phyloP scores from a whole-genome alignment of 2,797 vertebrate genomes.

The Sebastes nivosus region DNA sequence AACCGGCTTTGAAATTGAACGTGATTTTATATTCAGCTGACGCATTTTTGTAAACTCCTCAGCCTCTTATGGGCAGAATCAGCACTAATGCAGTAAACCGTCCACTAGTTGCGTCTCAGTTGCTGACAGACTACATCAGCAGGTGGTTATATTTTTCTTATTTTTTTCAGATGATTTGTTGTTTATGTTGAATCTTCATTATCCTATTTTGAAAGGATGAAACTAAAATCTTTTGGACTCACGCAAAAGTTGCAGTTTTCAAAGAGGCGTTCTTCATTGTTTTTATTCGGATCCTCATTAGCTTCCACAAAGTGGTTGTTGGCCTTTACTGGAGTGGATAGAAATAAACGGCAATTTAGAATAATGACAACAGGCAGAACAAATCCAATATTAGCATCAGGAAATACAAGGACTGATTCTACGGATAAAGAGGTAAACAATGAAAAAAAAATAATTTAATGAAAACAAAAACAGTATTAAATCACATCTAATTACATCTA shows the following conservation, averaged over 20 bases:
- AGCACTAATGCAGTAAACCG: neutral
- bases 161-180: neutral
- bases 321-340: neutral
- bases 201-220: neutral
- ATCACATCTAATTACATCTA: neutral
- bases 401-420: neutral
- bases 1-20: conserved; percentile 3
- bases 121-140: neutral
- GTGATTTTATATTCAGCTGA: conserved; percentile 3
- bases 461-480: neutral
- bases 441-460: neutral
- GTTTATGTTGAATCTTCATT: neutral
- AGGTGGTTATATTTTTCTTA: neutral
- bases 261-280: neutral
- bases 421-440: neutral
- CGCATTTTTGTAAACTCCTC: neutral
- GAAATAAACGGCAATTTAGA: neutral
- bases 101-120: conserved; percentile 2
- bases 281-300: conserved; percentile 10
- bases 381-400: neutral
- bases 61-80: neutral
- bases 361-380: neutral
- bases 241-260: neutral
- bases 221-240: neutral
- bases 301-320: neutral